Evolutionary conservation across 2,888 invertebrate species (phyloP), one percentile per base, ranked within the genome.

Genomic region (Apotomis turbidana): DNA sequence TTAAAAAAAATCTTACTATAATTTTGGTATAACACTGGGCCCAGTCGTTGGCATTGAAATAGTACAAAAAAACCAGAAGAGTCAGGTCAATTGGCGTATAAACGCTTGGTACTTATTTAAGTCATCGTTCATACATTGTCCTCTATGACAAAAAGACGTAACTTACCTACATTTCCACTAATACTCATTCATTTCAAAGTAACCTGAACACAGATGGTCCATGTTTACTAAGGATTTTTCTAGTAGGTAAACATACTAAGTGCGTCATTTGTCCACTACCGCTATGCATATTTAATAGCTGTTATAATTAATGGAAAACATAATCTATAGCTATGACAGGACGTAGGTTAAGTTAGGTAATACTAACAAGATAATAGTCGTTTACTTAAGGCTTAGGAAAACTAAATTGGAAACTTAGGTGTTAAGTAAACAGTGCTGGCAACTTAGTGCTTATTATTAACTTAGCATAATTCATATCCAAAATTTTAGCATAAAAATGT

Each of bases 241-340:
- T 66, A 66, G 66, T 54, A 57, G 44, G 46, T 15, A 12, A 15
- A 41, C 38, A 41, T 8, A 9, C 9, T 9, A 49, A 46, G 49
- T 69, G 69, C 62, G 62, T 70, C 62, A 63, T 49, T 52, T 46
- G 9, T 8, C 5, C n/a, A 58, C 6, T n/a, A 49, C 15, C 41
- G 38, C 38, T 62, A 61, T 71, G 41, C 13, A 62, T 68, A 62
- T 4, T 62, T 71, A 71, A 61, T 67, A 57, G 51, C 13, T 9
- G n/a, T 41, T 27, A 49, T 51, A 71, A 68, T 62, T 61, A 62
- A 51, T 62, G 67, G 71, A 68, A 67, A 62, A 68, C 44, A 46
- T 70, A 51, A 36, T 46, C n/a, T 12, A 27, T 27, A 41, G 41
- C 49, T 49, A 49, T 13, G 49, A 15, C 12, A 64, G n/a, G n/a